A percentile compares a stretch with the other conserved stretches of the same genome.
phyloP scores from a whole-genome alignment of 2,888 invertebrate species.

The Drosophila melanocephala region DNA sequence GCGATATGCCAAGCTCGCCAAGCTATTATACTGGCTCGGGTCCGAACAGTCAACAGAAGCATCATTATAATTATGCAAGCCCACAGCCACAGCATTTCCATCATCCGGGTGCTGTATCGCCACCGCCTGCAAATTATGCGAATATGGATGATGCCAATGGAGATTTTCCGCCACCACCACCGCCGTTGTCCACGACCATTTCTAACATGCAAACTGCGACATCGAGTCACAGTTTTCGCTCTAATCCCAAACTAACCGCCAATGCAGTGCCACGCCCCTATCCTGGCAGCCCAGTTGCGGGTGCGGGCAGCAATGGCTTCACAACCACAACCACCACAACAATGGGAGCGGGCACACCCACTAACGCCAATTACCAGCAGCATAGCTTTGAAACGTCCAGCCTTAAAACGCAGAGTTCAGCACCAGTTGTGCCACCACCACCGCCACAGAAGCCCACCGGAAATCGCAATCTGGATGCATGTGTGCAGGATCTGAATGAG shows the following conservation, averaged over 20 bases:
- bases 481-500: slow-evolving; percentile 85
- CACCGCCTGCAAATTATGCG: slow-evolving; percentile 79
- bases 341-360: slow-evolving; percentile 68
- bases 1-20: slow-evolving; percentile 83
- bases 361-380: slow-evolving; percentile 82
- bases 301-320: slow-evolving; percentile 65
- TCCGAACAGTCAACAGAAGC: slow-evolving; percentile 77
- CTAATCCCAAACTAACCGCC: slow-evolving; percentile 85
- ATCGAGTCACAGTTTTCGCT: slow-evolving; percentile 81
- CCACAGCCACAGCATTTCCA: slow-evolving; percentile 84
- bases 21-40: slow-evolving; percentile 75
- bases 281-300: slow-evolving; percentile 80
- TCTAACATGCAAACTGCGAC: slow-evolving; percentile 84
- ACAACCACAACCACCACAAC: slow-evolving; percentile 34
- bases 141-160: slow-evolving; percentile 72
- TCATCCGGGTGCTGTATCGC: slow-evolving; percentile 85
- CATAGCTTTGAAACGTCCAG: slow-evolving; percentile 80
- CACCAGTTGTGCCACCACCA: slow-evolving; percentile 57
- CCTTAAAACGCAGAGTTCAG: slow-evolving; percentile 73
- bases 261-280: slow-evolving; percentile 85
- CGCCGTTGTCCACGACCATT: slow-evolving; percentile 84
- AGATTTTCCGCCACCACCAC: slow-evolving; percentile 84
- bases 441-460: slow-evolving; percentile 65
- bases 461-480: slow-evolving; percentile 84
- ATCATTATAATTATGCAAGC: slow-evolving; percentile 79